Percentiles rank a stretch among this genome's conserved stretches.
phyloP scores from a whole-genome alignment of 2,113 vertebrate genomes.

The Hippocampus mohnikei region DNA sequence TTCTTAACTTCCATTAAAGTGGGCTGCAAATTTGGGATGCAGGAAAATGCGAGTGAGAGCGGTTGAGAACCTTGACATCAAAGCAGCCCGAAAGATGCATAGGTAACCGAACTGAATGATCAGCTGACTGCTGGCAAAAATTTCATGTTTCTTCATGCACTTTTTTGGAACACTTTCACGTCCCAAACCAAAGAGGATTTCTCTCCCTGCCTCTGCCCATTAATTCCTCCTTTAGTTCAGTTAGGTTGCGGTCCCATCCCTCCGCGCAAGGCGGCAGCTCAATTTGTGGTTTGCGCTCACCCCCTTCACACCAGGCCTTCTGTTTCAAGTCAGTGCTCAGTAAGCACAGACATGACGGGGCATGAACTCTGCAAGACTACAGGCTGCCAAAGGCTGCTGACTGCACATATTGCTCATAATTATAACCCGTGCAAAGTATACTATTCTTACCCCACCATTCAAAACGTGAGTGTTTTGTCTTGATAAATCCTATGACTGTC shows the following conservation, averaged over 20 bases:
- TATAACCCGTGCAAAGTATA: constrained; percentile 39
- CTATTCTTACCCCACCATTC: constrained; percentile 21
- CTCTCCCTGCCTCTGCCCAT: constrained; percentile 22
- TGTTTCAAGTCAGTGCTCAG: constrained; percentile 64
- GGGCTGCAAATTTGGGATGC: too few relatives aligned
- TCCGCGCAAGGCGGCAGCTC: constrained; percentile 53
- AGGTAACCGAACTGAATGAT: constrained; percentile 14
- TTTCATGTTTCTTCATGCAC: neutral
- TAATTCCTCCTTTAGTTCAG: constrained; percentile 42
- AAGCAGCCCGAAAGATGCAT: neutral
- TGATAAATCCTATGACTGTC: neutral
- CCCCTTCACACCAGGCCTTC: constrained; percentile 44
- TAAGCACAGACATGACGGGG: constrained; percentile 67
- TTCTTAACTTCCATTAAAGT: too few relatives aligned
- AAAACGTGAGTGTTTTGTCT: constrained; percentile 12
- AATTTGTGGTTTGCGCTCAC: constrained; percentile 37
- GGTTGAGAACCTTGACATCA: neutral
- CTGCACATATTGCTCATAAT: constrained; percentile 53
- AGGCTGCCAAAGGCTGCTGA: constrained; percentile 54
- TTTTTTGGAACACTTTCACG: constrained; percentile 18
- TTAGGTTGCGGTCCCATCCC: constrained; percentile 57
- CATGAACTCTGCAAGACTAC: constrained; percentile 58
- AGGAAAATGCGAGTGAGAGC: neutral
- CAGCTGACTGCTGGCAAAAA: constrained; percentile 8
- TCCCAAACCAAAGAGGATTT: constrained; percentile 26